Evolutionary conservation across 2,888 invertebrate species (phyloP).

Genomic region (Plutella xylostella): DNA sequence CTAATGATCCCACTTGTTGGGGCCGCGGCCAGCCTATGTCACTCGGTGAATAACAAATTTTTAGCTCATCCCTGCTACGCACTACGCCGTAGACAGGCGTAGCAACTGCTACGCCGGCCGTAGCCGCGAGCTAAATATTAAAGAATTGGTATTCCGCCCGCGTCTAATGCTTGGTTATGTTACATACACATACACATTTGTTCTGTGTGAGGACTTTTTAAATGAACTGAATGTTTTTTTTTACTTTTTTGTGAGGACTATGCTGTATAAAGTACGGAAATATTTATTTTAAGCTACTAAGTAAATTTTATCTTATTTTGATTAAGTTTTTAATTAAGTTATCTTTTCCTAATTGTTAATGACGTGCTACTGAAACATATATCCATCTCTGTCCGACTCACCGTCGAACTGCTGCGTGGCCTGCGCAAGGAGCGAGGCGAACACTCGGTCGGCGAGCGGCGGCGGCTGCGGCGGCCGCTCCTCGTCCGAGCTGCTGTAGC

Average conservation of each 20-base stretch:
- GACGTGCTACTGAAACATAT: too few species aligned
- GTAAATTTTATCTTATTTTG: too few species aligned
- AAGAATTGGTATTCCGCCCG: constrained; percentile 22
- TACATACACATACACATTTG: neutral
- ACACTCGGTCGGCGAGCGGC: constrained; percentile 62
- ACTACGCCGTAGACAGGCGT: constrained; percentile 22
- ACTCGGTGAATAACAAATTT: constrained; percentile 65
- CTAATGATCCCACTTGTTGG: constrained; percentile 69
- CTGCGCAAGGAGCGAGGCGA: constrained; percentile 64
- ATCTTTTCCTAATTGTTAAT: too few species aligned
- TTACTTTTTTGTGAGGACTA: too few species aligned
- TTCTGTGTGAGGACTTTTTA: too few species aligned
- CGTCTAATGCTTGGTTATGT: constrained; percentile 13
- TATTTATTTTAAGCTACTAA: too few species aligned
- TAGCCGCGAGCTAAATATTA: constrained; percentile 31
- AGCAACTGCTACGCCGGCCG: constrained; percentile 20
- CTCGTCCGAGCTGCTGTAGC: constrained; percentile 69
- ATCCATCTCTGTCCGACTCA: constrained; percentile 29
- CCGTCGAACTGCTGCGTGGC: constrained; percentile 66
- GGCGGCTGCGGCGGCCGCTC: constrained; percentile 61
- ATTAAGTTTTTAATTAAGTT: too few species aligned
- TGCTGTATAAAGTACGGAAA: too few species aligned
- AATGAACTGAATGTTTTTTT: too few species aligned
- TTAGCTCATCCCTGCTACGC: constrained; percentile 42
- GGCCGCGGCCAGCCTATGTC: constrained; percentile 60